These are phyloP conservation scores for Melieria omissa DNA, from an alignment of 2,888 invertebrate genomes.

Conservation along the genomic window DNA sequence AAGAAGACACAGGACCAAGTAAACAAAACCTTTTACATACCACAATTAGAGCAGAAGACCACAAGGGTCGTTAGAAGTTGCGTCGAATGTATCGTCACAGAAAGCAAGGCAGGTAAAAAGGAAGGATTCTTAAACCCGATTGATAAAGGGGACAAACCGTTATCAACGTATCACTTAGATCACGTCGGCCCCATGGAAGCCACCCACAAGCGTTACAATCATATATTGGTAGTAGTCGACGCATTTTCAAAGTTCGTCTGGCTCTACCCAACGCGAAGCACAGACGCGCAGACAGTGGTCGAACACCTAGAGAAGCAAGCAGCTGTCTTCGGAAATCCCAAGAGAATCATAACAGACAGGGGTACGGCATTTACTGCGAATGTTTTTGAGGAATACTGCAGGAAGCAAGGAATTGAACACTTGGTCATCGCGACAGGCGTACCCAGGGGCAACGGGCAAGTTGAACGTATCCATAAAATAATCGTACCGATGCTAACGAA, in stretches of 20 bases:
- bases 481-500: conserved; percentile 58
- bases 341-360: conserved; percentile 57
- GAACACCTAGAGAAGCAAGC: conserved; percentile 51
- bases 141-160: conserved; percentile 23
- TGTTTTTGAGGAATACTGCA: conserved; percentile 2
- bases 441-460: no score
- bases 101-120: conserved; percentile 23
- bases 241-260: conserved; percentile 57
- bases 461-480: conserved; percentile 54
- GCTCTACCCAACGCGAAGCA: conserved; percentile 53
- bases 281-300: conserved; percentile 47
- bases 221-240: conserved; percentile 51
- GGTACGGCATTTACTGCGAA: conserved; percentile 55
- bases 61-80: no score
- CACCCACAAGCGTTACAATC: conserved; percentile 54
- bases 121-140: conserved; percentile 29
- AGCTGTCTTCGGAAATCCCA: conserved; percentile 44
- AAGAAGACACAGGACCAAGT: no score
- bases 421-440: conserved; percentile 42
- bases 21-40: no score
- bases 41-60: no score
- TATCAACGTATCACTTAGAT: conserved; percentile 52
- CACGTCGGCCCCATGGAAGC: conserved; percentile 57
- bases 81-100: no score
- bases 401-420: not conserved